A percentile compares a stretch with the other conserved stretches of the same genome.
Conservation (phyloP, 1,140 invertebrate species). For the Leptoteleia sp. region DNA sequence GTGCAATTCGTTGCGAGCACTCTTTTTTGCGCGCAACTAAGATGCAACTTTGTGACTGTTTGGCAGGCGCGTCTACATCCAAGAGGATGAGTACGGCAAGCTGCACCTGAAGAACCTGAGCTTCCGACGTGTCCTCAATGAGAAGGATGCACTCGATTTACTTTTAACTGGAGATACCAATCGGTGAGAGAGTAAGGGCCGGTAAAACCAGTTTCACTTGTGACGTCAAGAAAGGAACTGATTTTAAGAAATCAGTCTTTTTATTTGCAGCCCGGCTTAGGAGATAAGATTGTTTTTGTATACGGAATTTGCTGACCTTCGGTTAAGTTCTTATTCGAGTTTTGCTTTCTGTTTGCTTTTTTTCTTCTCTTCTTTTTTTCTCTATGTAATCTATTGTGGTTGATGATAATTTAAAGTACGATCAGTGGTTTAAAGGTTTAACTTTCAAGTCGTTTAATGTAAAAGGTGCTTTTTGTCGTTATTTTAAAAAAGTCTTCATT, state of each 20-base stretch:
- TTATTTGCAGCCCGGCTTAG: slow-evolving; percentile 25
- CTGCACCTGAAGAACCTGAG: slow-evolving; percentile 84
- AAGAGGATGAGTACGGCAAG: slow-evolving; percentile 83
- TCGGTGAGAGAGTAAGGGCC: slow-evolving; percentile 74
- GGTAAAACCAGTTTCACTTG: slow-evolving; percentile 62
- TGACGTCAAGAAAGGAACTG: slow-evolving; percentile 40
- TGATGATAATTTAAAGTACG: too few species aligned
- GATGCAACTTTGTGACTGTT: slow-evolving; percentile 29
- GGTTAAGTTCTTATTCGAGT: too few species aligned
- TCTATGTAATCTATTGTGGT: too few species aligned
- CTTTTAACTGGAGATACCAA: slow-evolving; percentile 84
- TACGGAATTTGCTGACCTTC: neutral
- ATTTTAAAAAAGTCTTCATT: too few species aligned
- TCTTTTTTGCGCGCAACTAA: slow-evolving; percentile 33
- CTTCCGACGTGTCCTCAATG: slow-evolving; percentile 82
- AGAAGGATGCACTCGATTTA: slow-evolving; percentile 84
- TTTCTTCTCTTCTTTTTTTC: too few species aligned
- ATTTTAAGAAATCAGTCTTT: slow-evolving; percentile 43
- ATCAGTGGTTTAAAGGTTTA: too few species aligned
- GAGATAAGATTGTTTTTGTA: slow-evolving; percentile 13
- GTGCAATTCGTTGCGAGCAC: slow-evolving; percentile 24
- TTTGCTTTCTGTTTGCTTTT: too few species aligned
- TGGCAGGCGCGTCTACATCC: slow-evolving; percentile 81
- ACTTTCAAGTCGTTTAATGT: too few species aligned
- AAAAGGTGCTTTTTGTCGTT: too few species aligned